Evolutionary conservation across 1,140 invertebrate genomes (phyloP), one percentile per base, ranked within the genome.

Genomic region (Venturia canescens): DNA sequence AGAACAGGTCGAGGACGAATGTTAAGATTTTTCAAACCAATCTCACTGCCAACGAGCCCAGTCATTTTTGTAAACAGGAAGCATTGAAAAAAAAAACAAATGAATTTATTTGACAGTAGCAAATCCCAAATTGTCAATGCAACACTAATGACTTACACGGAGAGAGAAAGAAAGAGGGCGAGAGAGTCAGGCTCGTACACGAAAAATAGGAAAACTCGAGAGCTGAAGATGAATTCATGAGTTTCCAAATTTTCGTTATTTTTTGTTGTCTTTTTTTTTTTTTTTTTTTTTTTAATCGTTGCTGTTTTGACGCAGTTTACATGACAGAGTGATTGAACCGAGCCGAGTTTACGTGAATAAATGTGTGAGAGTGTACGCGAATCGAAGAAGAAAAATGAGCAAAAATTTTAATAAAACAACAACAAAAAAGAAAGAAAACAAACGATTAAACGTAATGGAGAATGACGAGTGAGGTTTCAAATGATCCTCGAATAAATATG

Each of bases 101-200:
- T 23, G 13, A 23, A 66, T 23, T 31, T 26, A 60, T 23, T 3
- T 63, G 79, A 88, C 80, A 87, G 85, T 87, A 88, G 84, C 88
- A 84, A 87, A 90, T 91, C 91, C 88, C 88, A 90, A 91, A 91
- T 89, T 87, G 80, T 89, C 88, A 89, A 90, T 91, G 90, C 90
- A 91, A 91, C 91, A 91, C 86, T 11, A 82, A 90, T 91, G 91
- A 92, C 88, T 92, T 91, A 91, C 88, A 90, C 87, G 87, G 84
- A 86, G 84, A 86, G 83, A 86, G 84, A 85, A 63, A 67, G 21
- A 21, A 29, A 38, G 69, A 26, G 18, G 38, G 11, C 38, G 38
- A 44, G 70, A 71, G 48, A 72, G 70, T 72, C 70, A 57, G 29
- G 71, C 4, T 21, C 71, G 44, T 74, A 74, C 21, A 21, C 18